Conservation (phyloP, 2,113 vertebrate species). For the Hemiprocne comata region DNA sequence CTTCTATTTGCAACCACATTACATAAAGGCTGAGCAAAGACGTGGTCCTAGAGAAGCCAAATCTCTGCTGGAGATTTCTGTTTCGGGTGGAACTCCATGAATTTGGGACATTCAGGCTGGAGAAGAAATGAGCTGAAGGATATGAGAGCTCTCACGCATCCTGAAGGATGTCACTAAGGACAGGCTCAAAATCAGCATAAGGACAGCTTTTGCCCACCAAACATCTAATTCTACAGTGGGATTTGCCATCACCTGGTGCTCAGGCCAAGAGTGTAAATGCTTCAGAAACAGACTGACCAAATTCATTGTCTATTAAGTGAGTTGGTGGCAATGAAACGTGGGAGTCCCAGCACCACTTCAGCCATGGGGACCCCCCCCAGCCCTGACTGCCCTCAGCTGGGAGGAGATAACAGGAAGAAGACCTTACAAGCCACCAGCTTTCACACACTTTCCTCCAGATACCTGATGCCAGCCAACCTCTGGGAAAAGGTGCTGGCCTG, state of each 20-base stretch:
- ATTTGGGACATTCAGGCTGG: background rate
- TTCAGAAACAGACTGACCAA: background rate
- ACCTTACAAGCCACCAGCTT: background rate
- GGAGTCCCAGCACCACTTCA: background rate
- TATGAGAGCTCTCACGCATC: accelerated
- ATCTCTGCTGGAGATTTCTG: background rate
- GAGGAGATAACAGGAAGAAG: background rate
- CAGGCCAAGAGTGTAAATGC: background rate
- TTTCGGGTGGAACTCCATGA: background rate
- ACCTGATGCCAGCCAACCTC: background rate
- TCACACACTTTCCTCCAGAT: too few species aligned
- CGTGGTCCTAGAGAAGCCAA: background rate
- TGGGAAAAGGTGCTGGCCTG: background rate
- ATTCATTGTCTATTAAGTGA: background rate
- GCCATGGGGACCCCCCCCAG: background rate
- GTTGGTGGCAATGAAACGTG: background rate
- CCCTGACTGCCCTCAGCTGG: accelerated
- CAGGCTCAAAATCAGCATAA: background rate
- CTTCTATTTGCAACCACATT: background rate
- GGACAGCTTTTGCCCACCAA: background rate
- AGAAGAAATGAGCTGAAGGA: background rate
- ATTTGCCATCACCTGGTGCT: background rate
- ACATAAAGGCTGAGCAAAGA: background rate
- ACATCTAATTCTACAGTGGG: background rate
- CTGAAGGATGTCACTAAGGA: background rate